A percentile compares a stretch with the other conserved stretches of the same genome.
Conservation (phyloP, 1,140 invertebrate species). For the Euura saliciscinereae region DNA sequence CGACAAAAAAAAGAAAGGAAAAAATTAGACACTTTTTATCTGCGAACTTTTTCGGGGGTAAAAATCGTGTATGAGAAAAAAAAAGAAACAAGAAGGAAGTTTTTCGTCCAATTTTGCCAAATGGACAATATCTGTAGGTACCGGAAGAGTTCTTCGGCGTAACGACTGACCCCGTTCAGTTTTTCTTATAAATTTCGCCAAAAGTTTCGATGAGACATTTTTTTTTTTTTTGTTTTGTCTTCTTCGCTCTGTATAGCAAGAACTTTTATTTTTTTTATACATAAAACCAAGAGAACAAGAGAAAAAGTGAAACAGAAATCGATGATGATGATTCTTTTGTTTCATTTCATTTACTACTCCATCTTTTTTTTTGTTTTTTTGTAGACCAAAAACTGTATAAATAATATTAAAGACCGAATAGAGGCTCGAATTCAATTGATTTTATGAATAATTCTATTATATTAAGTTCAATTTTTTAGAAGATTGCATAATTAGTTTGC, state of each 20-base stretch:
- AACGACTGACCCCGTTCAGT: neutral
- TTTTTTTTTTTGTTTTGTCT: neutral
- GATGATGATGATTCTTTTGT: too few relatives aligned
- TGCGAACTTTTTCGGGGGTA: too few relatives aligned
- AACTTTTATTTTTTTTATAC: neutral
- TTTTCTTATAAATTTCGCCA: too few relatives aligned
- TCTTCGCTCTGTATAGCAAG: neutral
- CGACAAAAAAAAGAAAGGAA: slow-evolving; percentile 20
- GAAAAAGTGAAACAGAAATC: too few relatives aligned
- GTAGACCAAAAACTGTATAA: neutral
- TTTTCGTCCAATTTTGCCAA: too few relatives aligned
- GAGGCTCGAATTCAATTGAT: neutral
- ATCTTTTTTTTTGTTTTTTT: neutral
- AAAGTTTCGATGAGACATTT: neutral
- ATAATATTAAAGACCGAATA: neutral
- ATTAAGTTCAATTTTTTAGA: too few relatives aligned
- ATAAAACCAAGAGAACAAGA: too few relatives aligned
- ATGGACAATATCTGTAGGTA: too few relatives aligned
- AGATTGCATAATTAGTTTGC: too few relatives aligned
- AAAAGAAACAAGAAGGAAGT: too few relatives aligned
- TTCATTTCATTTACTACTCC: neutral
- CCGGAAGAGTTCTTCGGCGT: neutral
- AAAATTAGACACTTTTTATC: neutral
- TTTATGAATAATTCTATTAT: neutral
- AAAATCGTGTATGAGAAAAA: too few relatives aligned